Evolutionary conservation across 1,140 invertebrate species (phyloP), one percentile per base, ranked within the genome.

Genomic region (Pseudomyrmex sp.): DNA sequence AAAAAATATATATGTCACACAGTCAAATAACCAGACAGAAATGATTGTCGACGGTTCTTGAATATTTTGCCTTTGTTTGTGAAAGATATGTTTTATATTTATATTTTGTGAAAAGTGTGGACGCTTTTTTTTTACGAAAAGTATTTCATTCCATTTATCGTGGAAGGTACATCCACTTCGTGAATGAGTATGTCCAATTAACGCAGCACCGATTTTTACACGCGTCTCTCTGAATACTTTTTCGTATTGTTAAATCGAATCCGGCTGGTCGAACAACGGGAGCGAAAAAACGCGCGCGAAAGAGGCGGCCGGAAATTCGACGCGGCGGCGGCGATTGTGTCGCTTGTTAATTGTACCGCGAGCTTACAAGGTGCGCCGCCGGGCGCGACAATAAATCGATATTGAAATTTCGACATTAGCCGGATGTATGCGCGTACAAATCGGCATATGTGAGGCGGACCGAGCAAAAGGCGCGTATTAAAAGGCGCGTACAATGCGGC

Each of bases 381-480:
- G 15, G n/a, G 20, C 10, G 66, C 44, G 54, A 72, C 66, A 18
- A 72, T 72, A 62, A 80, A 72, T 80, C 76, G 66, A 80, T 80
- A 80, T 59, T 72, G 76, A 80, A 80, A 80, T 72, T 80, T 61
- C 9, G 8, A 72, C 35, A 70, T 70, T 61, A 70, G 65, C 54
- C 63, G 52, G 20, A 48, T 48, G 20, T 56, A 15, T 5, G 15
- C 4, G 46, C 18, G 8, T 35, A 26, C 12, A 46, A 54, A 4
- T 2, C 44, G 72, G 1, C 13, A 3, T 4, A 54, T 5, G 46
- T 18, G 4, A 3, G n/a, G 23, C 62, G 54, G 46, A 58, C 85
- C 84, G 68, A 74, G 88, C 91, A 89, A 88, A 86, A 88, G 87
- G 82, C 80, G 73, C 83, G 35, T 76, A 74, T 26, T 26, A 89